phyloP scores from a whole-genome alignment of 2,797 vertebrate species.

The Bradypodion ventrale region DNA sequence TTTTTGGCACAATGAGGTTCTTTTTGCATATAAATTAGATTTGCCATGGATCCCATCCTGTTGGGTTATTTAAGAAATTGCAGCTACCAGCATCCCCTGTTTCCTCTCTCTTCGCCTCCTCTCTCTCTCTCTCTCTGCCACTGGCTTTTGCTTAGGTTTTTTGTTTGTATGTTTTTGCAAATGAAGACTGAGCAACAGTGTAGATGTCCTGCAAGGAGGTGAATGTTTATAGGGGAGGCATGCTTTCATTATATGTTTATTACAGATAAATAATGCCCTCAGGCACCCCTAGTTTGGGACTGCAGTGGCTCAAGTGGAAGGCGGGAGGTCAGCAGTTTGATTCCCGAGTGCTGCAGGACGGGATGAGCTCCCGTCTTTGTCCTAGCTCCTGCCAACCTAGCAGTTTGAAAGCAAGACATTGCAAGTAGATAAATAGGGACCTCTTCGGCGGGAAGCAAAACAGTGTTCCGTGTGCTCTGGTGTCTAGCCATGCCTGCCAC shows the following conservation, averaged over 20 bases:
- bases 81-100: conserved; percentile 50
- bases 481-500: no score
- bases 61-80: conserved; percentile 59
- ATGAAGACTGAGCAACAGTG: conserved; percentile 29
- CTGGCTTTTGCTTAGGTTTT: conserved; percentile 39
- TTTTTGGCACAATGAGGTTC: conserved; percentile 60
- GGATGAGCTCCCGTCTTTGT: no score
- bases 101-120: conserved; percentile 39
- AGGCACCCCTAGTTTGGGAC: background rate
- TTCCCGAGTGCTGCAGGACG: no score
- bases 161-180: no score
- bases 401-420: no score
- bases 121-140: background rate
- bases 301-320: no score
- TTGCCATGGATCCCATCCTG: background rate
- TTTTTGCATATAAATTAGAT: conserved; percentile 61
- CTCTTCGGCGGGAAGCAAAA: no score
- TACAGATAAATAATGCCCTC: background rate
- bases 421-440: no score
- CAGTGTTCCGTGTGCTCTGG: no score
- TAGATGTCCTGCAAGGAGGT: conserved; percentile 33
- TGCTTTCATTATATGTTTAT: background rate
- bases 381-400: no score
- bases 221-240: background rate
- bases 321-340: no score